Percentiles rank a stretch among this genome's conserved stretches.
These are phyloP conservation scores for Macrobrachium rosenbergii DNA, from an alignment of 1,140 invertebrate species.

Conservation along the genomic window DNA sequence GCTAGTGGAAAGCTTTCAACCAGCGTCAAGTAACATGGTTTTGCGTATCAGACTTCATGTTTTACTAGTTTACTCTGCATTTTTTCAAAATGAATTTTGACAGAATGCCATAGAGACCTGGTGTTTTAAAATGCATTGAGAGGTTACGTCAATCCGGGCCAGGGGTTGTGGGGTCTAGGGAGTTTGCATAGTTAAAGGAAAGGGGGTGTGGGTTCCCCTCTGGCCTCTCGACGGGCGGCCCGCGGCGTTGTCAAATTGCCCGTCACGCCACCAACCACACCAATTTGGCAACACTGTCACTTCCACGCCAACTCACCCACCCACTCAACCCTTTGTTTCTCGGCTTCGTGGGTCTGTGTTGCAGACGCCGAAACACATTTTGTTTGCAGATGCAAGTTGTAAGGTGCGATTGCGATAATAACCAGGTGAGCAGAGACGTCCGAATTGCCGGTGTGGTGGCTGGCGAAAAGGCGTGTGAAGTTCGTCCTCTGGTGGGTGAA, in stretches of 20 bases:
- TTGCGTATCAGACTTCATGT: no score
- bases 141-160: no score
- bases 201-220: constrained; percentile 55
- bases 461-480: neutral
- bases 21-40: no score
- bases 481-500: neutral
- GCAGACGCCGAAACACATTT: neutral
- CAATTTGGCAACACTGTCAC: constrained; percentile 65
- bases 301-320: constrained; percentile 58
- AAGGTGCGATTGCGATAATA: no score
- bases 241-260: constrained; percentile 65
- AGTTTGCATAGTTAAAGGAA: neutral
- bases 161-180: neutral
- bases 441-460: no score
- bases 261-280: constrained; percentile 55
- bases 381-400: neutral
- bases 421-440: no score
- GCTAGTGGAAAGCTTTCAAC: no score
- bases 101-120: no score
- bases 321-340: constrained; percentile 58
- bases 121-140: no score
- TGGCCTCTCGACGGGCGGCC: constrained; percentile 60
- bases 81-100: no score
- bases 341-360: constrained; percentile 32
- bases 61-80: no score